A percentile compares a stretch with the other conserved stretches of the same genome.
Conservation (phyloP, 1,140 invertebrate genomes). For the Saxidomus purpurata region DNA sequence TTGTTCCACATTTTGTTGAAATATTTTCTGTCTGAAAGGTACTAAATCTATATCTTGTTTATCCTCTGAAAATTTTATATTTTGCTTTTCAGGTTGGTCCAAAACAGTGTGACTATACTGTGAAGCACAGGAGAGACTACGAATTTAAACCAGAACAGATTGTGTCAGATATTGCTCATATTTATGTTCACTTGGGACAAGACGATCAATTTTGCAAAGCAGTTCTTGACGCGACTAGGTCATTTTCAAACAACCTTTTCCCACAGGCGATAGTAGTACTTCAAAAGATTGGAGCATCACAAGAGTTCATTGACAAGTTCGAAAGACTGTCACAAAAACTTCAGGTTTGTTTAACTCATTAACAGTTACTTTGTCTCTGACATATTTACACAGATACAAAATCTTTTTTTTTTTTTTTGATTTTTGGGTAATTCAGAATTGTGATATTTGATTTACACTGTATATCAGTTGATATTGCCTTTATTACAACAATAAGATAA, state of each 20-base stretch:
- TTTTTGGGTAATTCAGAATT: no score
- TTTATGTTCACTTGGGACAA: conserved; percentile 94
- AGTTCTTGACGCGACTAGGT: conserved; percentile 96
- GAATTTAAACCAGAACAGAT: conserved; percentile 96
- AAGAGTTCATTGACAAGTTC: conserved; percentile 79
- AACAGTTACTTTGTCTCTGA: no score
- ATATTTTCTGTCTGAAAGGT: no score
- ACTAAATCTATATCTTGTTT: no score
- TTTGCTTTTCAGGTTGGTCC: conserved; percentile 90
- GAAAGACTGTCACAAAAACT: conserved; percentile 84
- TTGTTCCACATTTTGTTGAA: no score
- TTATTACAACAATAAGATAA: no score
- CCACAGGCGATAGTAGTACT: conserved; percentile 90
- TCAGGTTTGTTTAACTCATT: conserved; percentile 79
- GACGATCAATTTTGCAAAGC: conserved; percentile 93
- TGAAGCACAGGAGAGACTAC: conserved; percentile 95
- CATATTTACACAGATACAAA: no score
- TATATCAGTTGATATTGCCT: no score
- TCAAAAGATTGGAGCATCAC: conserved; percentile 80
- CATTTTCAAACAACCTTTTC: conserved; percentile 95
- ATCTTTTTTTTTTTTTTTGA: no score
- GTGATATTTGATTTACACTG: no score
- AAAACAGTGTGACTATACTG: conserved; percentile 87
- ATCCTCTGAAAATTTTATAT: no score
- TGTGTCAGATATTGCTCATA: conserved; percentile 95